Base-by-base conservation (phyloP, 2,113 vertebrate species). In the Proterorhinus semilunaris region DNA sequence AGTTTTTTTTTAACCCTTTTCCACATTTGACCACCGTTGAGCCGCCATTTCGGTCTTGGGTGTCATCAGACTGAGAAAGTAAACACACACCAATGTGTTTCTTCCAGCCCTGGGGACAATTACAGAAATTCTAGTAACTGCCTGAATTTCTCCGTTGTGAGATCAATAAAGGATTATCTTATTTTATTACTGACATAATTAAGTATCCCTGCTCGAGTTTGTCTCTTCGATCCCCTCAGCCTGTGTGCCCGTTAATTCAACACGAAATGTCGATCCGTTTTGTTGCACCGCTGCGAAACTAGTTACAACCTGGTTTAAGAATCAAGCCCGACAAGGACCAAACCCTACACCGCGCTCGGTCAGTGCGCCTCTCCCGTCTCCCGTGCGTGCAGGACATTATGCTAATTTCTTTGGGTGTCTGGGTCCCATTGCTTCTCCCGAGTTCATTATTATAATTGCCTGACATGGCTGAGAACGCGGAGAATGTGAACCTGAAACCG, bases 361-460 rank as follows among this genome's bases (percentile, higher is more conserved):
- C 65, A 62, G 66, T 13, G 65, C 9, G 83, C 69, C 84, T 80
- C 68, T 84, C 66, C 64, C 27, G 27, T 36, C 27, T 36, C 27
- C 27, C 54, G 77, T 87, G 84, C 78, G 67, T 84, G 77, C 59
- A 72, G 87, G 84, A 85, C 81, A 83, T 86, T 82, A 87, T 90
- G 90, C 83, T 88, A 89, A 90, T 86, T 78, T 85, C 71, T 79
- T 80, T 13, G 75, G 85, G 87, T 88, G 87, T 91, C 85, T 89
- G 85, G 81, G 83, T 85, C 83, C 72, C 59, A 63, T 76, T 80
- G 79, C 82, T 83, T 72, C 86, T 86, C 81, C 78, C 5, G 69
- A 85, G 83, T 86, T 90, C 87, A 89, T 91, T 90, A 89, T 85
- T 83, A 79, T 89, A 90, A 89, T 92, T 91, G 83, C 89, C 75